Conservation (phyloP, 2,888 invertebrate genomes). For the Lapara coniferarum region DNA sequence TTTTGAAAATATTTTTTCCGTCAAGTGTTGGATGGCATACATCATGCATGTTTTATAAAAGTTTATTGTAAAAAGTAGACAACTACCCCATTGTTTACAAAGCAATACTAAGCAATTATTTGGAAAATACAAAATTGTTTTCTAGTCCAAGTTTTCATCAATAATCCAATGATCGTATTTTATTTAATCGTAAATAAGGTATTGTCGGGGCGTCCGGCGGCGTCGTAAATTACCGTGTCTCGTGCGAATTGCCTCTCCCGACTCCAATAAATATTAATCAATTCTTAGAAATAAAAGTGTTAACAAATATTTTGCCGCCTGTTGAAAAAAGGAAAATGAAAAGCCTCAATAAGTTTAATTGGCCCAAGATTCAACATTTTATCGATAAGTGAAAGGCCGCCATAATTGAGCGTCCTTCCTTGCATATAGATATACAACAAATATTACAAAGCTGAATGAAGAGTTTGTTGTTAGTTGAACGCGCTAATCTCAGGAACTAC, state of each 20-base stretch:
- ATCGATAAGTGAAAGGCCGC: neutral
- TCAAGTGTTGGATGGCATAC: too few species aligned
- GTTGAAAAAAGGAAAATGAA: conserved; percentile 12
- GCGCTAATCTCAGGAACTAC: too few species aligned
- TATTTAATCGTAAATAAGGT: conserved; percentile 72
- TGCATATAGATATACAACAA: too few species aligned
- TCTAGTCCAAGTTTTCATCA: conserved; percentile 52
- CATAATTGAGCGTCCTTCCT: neutral
- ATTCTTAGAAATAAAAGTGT: conserved; percentile 61
- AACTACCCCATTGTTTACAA: neutral
- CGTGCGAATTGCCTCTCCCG: conserved; percentile 60
- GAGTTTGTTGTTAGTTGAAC: too few species aligned
- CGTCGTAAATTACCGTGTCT: conserved; percentile 63
- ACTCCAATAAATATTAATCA: conserved; percentile 71
- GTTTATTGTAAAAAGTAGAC: too few species aligned
- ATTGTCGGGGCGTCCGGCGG: conserved; percentile 51
- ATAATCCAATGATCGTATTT: conserved; percentile 67
- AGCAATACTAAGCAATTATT: conserved; percentile 37
- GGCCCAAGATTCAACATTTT: conserved; percentile 14
- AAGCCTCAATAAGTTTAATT: conserved; percentile 11
- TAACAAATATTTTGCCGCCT: conserved; percentile 46
- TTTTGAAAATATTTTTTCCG: too few species aligned
- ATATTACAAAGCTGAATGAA: too few species aligned
- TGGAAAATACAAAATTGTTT: conserved; percentile 36
- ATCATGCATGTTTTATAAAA: too few species aligned